Evolutionary conservation across 2,113 vertebrate species (phyloP).

Genomic region (Hypanus sabinus): DNA sequence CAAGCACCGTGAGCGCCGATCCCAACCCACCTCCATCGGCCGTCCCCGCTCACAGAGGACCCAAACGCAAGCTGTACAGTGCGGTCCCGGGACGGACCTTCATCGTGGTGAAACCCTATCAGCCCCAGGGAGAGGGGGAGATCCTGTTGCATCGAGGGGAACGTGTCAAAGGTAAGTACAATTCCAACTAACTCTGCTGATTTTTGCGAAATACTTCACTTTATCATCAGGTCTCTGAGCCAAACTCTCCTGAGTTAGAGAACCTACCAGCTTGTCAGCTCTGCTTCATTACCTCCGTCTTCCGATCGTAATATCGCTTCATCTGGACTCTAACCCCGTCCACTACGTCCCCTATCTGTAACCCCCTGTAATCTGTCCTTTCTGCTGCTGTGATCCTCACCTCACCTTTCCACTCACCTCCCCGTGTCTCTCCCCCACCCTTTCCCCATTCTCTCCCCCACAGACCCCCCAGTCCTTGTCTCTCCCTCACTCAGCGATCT

Average conservation of each 20-base stretch:
- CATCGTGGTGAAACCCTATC: conserved; percentile 87
- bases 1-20: conserved; percentile 67
- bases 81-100: conserved; percentile 88
- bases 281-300: too few relatives aligned
- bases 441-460: background rate
- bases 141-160: conserved; percentile 90
- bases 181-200: background rate
- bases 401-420: too few relatives aligned
- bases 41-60: conserved; percentile 68
- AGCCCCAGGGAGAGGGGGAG: conserved; percentile 84
- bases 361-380: too few relatives aligned
- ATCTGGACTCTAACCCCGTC: too few relatives aligned
- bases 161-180: conserved; percentile 82
- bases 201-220: background rate
- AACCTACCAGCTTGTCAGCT: too few relatives aligned
- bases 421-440: background rate
- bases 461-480: too few relatives aligned
- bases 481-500: too few relatives aligned
- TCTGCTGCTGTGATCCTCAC: too few relatives aligned
- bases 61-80: conserved; percentile 92
- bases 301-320: too few relatives aligned
- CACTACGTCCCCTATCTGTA: too few relatives aligned
- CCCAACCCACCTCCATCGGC: conserved; percentile 63
- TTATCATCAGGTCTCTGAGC: background rate
- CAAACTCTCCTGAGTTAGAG: too few relatives aligned